phyloP scores from a whole-genome alignment of 1,140 invertebrate genomes.

The Leptopilina boulardi region DNA sequence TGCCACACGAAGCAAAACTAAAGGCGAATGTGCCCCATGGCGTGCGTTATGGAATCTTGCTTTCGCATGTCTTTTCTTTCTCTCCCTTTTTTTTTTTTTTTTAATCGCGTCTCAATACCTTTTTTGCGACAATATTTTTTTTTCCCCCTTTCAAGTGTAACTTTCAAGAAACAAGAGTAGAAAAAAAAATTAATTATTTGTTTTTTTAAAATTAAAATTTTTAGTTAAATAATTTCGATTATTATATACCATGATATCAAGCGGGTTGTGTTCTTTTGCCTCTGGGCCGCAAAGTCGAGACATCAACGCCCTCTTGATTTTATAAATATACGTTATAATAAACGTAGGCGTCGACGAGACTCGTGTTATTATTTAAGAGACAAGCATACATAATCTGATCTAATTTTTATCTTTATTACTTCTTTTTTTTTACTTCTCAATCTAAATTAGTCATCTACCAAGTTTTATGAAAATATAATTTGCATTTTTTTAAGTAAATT shows the following conservation, averaged over 20 bases:
- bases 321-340: constrained; percentile 33
- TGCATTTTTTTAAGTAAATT: neutral
- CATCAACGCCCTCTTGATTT: constrained; percentile 28
- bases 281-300: constrained; percentile 11
- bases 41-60: constrained; percentile 67
- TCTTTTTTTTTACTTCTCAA: neutral
- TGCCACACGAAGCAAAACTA: constrained; percentile 53
- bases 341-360: constrained; percentile 23
- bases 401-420: constrained; percentile 31
- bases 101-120: constrained; percentile 38
- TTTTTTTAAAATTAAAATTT: too few species aligned
- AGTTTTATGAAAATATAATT: neutral
- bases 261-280: neutral
- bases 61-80: constrained; percentile 40
- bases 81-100: constrained; percentile 33
- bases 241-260: too few species aligned
- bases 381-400: constrained; percentile 28
- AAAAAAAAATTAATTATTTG: too few species aligned
- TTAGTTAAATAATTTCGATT: too few species aligned
- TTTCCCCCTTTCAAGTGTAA: neutral
- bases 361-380: constrained; percentile 29
- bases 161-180: neutral
- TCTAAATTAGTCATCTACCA: neutral
- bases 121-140: constrained; percentile 29
- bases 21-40: constrained; percentile 53